Base-by-base conservation (phyloP, 1,140 invertebrate genomes). In the Aphaenogaster ashmeadi region DNA sequence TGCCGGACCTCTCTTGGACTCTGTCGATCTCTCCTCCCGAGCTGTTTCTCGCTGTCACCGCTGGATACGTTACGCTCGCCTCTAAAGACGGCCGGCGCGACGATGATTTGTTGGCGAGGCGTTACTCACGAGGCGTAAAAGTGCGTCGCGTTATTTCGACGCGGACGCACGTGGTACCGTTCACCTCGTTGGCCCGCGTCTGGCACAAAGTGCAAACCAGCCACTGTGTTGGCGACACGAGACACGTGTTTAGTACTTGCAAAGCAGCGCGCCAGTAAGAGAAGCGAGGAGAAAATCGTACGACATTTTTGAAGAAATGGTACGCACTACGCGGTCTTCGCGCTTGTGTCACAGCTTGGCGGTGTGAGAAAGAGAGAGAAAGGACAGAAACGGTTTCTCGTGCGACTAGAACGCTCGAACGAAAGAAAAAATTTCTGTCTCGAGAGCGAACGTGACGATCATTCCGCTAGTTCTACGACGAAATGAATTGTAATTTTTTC, bases 31-130 rank as follows among this genome's bases (percentile, higher is more conserved):
- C 44, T 87, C 56, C 72, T 9, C 50, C 75, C 74, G 15, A 33
- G 1, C 44, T 83, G 33, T 62, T 71, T 67, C 64, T 67, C 41
- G 36, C 41, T 86, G 41, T 64, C 47, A 38, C 38, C 8, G 21
- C 33, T 33, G 18, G 56, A 36, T 58, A 77, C 62, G 33, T 52
- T 44, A 71, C 21, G 50, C 86, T 33, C 52, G 9, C 2, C 21
- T 79, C 58, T 1, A n/a, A 27, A n/a, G 38, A 77, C 36, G 74
- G 71, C 75, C 87, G 91, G 52, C 83, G 81, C 92, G 93, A 91
- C 92, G 93, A 95, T 95, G 94, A 95, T 95, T 95, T 95, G 94
- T 94, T 93, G 93, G 89, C 89, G 81, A 92, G 94, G 93, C 94
- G 93, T 94, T 90, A 79, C 93, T 88, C 87, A 81, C 21, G 69